phyloP scores from a whole-genome alignment of 2,797 vertebrate species.

The Spinus olivaceus region DNA sequence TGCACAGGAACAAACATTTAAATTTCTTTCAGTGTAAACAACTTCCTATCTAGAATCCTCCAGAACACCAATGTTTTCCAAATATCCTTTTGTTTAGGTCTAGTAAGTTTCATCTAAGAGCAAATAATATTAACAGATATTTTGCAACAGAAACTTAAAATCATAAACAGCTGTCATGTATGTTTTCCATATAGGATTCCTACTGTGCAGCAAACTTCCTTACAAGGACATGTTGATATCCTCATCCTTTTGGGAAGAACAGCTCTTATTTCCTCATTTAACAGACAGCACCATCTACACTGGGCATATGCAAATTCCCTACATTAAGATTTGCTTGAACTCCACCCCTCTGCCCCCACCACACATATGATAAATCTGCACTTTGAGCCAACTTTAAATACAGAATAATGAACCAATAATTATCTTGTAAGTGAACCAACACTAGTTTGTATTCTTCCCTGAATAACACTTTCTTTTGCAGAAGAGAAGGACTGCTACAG shows the following conservation, averaged over 20 bases:
- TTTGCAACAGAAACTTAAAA: conserved; percentile 31
- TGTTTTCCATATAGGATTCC: background rate
- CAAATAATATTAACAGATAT: background rate
- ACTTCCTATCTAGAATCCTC: background rate
- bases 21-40: background rate
- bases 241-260: background rate
- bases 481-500: conserved; percentile 50
- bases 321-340: background rate
- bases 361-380: background rate
- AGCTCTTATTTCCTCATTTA: background rate
- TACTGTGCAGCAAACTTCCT: background rate
- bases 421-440: conserved; percentile 27
- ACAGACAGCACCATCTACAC: conserved; percentile 2
- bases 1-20: background rate
- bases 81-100: background rate
- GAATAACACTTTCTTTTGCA: conserved; percentile 37
- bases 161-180: background rate
- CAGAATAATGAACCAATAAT: conserved; percentile 25
- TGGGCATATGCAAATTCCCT: background rate
- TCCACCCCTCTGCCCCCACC: background rate
- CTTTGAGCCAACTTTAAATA: conserved; percentile 47
- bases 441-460: conserved; percentile 24
- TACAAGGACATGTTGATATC: background rate
- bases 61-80: background rate
- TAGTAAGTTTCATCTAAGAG: background rate